Conservation (phyloP, 1,140 invertebrate species). For the Panulirus ornatus region DNA sequence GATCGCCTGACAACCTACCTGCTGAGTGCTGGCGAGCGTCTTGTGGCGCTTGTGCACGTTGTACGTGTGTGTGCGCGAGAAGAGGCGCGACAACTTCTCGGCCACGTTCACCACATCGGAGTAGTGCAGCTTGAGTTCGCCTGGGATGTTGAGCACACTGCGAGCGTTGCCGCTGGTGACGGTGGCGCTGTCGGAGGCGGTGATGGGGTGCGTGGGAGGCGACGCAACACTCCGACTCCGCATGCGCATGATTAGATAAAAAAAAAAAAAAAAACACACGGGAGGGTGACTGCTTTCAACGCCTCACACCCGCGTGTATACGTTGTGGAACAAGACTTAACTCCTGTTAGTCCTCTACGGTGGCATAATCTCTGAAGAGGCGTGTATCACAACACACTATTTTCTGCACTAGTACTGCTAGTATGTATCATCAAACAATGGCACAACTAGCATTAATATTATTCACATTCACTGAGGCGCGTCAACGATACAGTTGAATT, state of each 20-base stretch:
- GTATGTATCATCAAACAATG: constrained; percentile 24
- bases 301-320: background rate
- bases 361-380: background rate
- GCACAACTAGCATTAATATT: background rate
- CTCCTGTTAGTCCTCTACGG: background rate
- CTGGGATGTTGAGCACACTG: constrained; percentile 77
- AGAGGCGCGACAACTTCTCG: constrained; percentile 85
- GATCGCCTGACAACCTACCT: constrained; percentile 34
- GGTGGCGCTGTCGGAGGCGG: constrained; percentile 17
- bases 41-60: constrained; percentile 86
- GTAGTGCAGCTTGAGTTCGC: constrained; percentile 72
- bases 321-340: background rate
- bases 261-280: background rate
- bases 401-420: background rate
- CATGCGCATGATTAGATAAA: constrained; percentile 60
- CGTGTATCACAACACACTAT: background rate
- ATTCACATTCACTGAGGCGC: background rate
- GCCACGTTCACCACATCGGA: constrained; percentile 81
- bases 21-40: constrained; percentile 79
- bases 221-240: constrained; percentile 56
- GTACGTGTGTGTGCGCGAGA: constrained; percentile 84
- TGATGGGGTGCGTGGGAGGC: constrained; percentile 25
- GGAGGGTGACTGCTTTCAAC: background rate
- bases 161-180: constrained; percentile 54
- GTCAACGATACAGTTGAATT: constrained; percentile 5